Evolutionary conservation across 2,888 invertebrate species (phyloP).

Genomic region (Cerceris rybyensis): DNA sequence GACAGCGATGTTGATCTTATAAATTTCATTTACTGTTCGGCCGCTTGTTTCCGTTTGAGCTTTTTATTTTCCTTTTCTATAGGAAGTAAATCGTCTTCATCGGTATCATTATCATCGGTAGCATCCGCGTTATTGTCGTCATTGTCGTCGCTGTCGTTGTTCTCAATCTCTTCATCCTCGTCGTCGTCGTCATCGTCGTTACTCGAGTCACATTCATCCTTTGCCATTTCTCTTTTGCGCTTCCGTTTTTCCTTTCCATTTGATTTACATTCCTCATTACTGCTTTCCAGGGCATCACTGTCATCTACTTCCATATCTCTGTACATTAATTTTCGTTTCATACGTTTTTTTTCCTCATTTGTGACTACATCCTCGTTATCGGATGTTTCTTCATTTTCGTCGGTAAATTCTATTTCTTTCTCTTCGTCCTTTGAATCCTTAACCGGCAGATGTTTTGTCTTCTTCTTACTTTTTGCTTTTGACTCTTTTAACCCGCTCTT

Average conservation of each 20-base stretch:
- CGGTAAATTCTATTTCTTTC: conserved; percentile 16
- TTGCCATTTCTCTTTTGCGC: conserved; percentile 20
- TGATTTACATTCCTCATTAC: conserved; percentile 33
- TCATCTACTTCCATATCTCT: conserved; percentile 13
- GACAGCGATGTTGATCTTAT: too few relatives aligned
- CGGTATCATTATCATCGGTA: conserved; percentile 42
- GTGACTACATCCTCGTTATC: conserved; percentile 19
- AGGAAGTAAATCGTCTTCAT: conserved; percentile 87
- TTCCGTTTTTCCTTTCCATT: conserved; percentile 21
- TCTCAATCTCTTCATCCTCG: conserved; percentile 34
- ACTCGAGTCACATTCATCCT: too few relatives aligned
- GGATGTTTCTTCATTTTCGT: background rate
- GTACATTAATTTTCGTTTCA: conserved; percentile 26
- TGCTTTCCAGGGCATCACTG: conserved; percentile 18
- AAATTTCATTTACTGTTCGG: conserved; percentile 83
- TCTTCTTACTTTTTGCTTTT: background rate
- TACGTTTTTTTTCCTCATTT: conserved; percentile 17
- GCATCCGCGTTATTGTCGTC: conserved; percentile 80
- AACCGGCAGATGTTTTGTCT: conserved; percentile 1
- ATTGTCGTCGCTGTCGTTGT: conserved; percentile 77
- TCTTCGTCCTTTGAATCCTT: conserved; percentile 9
- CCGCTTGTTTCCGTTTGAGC: conserved; percentile 88
- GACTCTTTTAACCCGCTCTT: too few relatives aligned
- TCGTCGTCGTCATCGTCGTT: conserved; percentile 46
- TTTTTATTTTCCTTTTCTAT: conserved; percentile 93